Evolutionary conservation across 1,140 invertebrate genomes (phyloP).

Genomic region (Anagrus nilaparvatae): DNA sequence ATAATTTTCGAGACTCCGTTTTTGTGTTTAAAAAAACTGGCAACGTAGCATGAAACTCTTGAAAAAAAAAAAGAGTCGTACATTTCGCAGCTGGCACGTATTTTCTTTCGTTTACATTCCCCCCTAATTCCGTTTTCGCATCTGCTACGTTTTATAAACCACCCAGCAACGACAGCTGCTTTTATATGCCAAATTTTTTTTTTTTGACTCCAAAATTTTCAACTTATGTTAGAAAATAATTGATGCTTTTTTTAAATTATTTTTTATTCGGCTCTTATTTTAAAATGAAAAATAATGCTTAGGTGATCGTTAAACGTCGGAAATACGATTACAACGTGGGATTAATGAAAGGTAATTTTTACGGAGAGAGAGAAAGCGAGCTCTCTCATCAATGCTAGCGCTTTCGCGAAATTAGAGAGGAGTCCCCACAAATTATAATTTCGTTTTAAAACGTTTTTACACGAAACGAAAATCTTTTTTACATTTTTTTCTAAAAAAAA

Average conservation of each 20-base stretch:
- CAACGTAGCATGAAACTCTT: too few species aligned
- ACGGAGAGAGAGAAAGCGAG: slow-evolving; percentile 39
- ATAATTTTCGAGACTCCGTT: too few species aligned
- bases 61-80: too few species aligned
- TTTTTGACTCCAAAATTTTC: background rate
- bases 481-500: background rate
- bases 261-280: too few species aligned
- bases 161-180: too few species aligned
- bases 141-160: too few species aligned
- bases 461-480: background rate
- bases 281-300: too few species aligned
- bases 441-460: background rate
- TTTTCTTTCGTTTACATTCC: too few species aligned
- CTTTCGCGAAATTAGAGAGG: background rate
- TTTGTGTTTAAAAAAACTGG: too few species aligned
- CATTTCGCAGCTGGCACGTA: too few species aligned
- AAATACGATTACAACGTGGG: slow-evolving; percentile 33
- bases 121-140: too few species aligned
- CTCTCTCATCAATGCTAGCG: slow-evolving; percentile 38
- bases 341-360: slow-evolving; percentile 32
- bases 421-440: too few species aligned
- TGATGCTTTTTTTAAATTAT: background rate
- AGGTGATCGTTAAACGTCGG: slow-evolving; percentile 17
- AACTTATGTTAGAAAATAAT: background rate
- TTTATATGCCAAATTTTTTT: background rate